Evolutionary conservation across 2,797 vertebrate genomes (phyloP).

Genomic region (Notamacropus eugenii): DNA sequence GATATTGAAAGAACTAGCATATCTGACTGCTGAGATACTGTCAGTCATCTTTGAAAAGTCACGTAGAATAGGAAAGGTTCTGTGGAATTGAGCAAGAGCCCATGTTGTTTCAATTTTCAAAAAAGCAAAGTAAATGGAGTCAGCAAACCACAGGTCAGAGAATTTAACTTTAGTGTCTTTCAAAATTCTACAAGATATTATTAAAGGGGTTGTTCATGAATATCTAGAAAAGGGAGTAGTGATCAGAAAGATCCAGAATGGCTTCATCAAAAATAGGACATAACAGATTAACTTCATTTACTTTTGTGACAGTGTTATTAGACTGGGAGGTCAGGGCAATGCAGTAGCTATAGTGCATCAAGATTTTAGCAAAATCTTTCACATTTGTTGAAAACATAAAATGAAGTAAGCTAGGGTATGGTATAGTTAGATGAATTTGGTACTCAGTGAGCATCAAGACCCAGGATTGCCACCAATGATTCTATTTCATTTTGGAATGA

Average conservation of each 20-base stretch:
- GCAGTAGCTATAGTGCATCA: neutral
- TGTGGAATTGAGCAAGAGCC: neutral
- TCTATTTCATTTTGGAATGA: neutral
- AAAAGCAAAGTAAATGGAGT: neutral
- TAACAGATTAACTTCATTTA: neutral
- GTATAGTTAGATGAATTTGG: neutral
- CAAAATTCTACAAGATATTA: neutral
- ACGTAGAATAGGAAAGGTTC: neutral
- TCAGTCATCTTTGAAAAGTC: neutral
- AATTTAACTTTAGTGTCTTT: neutral
- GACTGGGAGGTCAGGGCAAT: neutral
- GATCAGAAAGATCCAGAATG: neutral
- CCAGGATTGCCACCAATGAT: neutral
- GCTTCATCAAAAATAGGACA: neutral
- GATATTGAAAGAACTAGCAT: neutral
- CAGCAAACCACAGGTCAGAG: neutral
- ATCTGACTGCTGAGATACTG: neutral
- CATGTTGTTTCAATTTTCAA: neutral
- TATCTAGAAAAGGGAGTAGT: neutral
- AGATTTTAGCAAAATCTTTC: neutral
- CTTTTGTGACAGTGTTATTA: neutral
- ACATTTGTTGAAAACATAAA: neutral
- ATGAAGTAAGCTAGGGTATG: neutral
- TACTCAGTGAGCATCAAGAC: neutral
- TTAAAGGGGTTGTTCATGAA: neutral